Percentiles rank a stretch among this genome's conserved stretches.
Conservation (phyloP, 1,140 invertebrate species). For the Polyergus mexicanus region DNA sequence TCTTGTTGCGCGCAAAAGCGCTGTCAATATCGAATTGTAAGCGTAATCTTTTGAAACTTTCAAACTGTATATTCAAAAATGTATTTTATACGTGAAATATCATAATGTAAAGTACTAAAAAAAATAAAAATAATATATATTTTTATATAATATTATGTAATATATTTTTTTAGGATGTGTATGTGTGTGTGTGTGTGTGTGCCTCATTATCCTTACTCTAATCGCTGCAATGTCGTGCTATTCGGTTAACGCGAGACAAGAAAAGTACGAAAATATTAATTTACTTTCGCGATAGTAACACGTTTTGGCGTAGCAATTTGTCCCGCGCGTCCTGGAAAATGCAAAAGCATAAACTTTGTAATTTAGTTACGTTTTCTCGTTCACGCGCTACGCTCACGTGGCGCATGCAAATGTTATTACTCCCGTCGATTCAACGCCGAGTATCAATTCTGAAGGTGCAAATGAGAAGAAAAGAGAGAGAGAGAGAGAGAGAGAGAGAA, state of each 20-base stretch:
- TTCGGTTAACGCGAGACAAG: conserved; percentile 35
- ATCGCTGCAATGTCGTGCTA: conserved; percentile 4
- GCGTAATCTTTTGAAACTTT: background rate
- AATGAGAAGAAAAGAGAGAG: conserved; percentile 33
- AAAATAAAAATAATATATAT: too few relatives aligned
- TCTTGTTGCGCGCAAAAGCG: background rate
- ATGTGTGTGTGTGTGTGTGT: too few relatives aligned
- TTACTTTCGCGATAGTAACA: conserved; percentile 62
- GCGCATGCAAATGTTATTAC: conserved; percentile 73
- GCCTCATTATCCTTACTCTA: background rate
- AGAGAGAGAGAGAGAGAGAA: conserved; percentile 1
- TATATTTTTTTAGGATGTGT: too few relatives aligned
- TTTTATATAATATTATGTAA: too few relatives aligned
- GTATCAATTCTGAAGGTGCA: conserved; percentile 68
- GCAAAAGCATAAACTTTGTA: conserved; percentile 69
- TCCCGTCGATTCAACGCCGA: conserved; percentile 66
- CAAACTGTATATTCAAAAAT: background rate
- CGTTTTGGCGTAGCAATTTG: conserved; percentile 72
- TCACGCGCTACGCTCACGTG: conserved; percentile 65
- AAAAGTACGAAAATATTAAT: conserved; percentile 61
- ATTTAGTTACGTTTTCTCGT: conserved; percentile 69
- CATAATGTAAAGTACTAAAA: background rate
- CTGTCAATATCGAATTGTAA: background rate
- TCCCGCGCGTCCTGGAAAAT: conserved; percentile 65
- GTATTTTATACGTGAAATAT: too few relatives aligned